phyloP scores from a whole-genome alignment of 1,140 invertebrate genomes.

The Heliconius melpomene region DNA sequence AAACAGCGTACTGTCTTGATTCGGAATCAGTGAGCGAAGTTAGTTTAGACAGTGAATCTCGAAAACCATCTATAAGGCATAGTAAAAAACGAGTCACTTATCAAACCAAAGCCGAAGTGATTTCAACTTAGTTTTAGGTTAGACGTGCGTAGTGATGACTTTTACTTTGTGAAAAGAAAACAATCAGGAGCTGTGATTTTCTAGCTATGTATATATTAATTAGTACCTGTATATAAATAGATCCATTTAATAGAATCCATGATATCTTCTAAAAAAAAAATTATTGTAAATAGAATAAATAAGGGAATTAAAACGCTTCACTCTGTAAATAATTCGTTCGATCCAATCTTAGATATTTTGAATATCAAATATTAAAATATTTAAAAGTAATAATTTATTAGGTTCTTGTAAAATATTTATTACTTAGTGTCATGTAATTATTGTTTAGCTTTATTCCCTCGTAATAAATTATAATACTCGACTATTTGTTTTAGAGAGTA shows the following conservation, averaged over 20 bases:
- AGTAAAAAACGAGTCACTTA: conserved; percentile 71
- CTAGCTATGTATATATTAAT: conserved; percentile 63
- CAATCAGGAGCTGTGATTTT: conserved; percentile 78
- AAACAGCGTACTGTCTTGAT: conserved; percentile 59
- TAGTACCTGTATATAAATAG: conserved; percentile 44
- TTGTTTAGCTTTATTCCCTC: background rate
- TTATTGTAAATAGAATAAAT: conserved; percentile 41
- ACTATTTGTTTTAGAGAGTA: background rate
- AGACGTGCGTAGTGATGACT: conserved; percentile 36
- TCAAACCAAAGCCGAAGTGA: conserved; percentile 74
- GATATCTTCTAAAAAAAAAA: conserved; percentile 12
- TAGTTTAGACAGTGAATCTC: conserved; percentile 68
- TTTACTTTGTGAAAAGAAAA: conserved; percentile 49
- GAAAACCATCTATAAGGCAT: conserved; percentile 64
- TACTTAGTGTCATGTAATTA: background rate
- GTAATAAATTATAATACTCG: background rate
- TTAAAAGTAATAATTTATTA: background rate
- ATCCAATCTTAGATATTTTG: conserved; percentile 19
- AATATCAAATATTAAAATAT: background rate
- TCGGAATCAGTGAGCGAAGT: conserved; percentile 73
- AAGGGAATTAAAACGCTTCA: conserved; percentile 63
- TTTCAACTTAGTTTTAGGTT: conserved; percentile 54
- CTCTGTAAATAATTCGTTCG: conserved; percentile 45
- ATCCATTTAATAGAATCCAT: background rate
- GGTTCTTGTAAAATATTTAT: background rate